Evolutionary conservation across 2,113 vertebrate species (phyloP), one percentile per base, ranked within the genome.

Genomic region (Cathartes aura): DNA sequence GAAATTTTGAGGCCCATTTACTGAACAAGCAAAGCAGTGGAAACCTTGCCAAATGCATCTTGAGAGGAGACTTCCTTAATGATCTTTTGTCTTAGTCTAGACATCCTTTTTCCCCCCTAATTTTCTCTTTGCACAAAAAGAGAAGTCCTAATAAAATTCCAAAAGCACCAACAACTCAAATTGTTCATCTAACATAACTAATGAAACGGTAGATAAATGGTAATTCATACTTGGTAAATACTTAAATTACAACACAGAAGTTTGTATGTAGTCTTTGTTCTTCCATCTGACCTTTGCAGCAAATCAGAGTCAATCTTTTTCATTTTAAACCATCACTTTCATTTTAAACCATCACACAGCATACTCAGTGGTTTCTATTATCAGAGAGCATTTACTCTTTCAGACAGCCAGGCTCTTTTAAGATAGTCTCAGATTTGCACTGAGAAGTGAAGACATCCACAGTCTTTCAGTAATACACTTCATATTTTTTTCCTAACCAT

Each of bases 41-140:
- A 64, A 82, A 79, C 20, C 8, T 59, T 88, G 18, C 21, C 58
- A 79, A 72, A 74, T 30, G 9, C 7, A 21, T 36, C 70, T 29
- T 55, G 38, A 81, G 27, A 75, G 18, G 7, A 62, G 9, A 53
- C 21, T 36, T 87, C 26, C 32, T 62, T 53, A 27, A 36, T 20
- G 22, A 68, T 23, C 50, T 68, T 53, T 73, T 70, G 27, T 21
- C 53, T 64, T 56, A 38, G 20, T 34, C 15, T 34, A 81, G 48
- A 38, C 19, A 52, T 20, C 12, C 6, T 43, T 75, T 47, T 12
- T 4, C 0, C 2, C 4, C 40, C 3, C 22, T 40, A 27, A 19
- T 58, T 89, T 81, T 83, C 14, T 66, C 50, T 72, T 59, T 27
- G 66, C 40, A 66, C 11, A 45, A 50, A 43, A 73, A 76, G 5